Percentiles rank a stretch among this genome's conserved stretches.
Evolutionary conservation across 2,888 invertebrate species (phyloP).

Genomic region (Molanna angustata): DNA sequence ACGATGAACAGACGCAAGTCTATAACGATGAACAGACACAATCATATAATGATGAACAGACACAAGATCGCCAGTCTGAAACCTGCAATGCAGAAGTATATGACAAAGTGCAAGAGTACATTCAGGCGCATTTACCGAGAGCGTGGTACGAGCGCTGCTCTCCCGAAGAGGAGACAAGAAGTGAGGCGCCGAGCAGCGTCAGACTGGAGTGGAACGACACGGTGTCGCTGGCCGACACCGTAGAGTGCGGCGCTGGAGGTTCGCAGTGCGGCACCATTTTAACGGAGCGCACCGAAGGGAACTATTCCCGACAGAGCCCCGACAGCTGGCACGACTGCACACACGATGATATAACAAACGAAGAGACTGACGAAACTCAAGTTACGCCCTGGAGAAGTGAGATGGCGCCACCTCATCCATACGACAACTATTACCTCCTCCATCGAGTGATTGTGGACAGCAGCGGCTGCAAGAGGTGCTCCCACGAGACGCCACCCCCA

Average conservation of each 20-base stretch:
- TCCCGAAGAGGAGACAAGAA: constrained; percentile 14
- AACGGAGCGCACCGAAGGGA: constrained; percentile 1
- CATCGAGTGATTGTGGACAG: constrained; percentile 46
- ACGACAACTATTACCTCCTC: constrained; percentile 51
- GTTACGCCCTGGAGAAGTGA: constrained; percentile 38
- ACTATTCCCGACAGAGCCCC: constrained; percentile 14
- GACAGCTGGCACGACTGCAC: constrained; percentile 12
- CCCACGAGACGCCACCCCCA: constrained; percentile 45
- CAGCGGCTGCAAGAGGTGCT: constrained; percentile 48
- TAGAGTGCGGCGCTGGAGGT: constrained; percentile 19
- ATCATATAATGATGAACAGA: background rate
- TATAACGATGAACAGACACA: background rate
- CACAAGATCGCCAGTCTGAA: too few species aligned
- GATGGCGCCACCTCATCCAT: constrained; percentile 49
- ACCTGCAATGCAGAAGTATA: too few species aligned
- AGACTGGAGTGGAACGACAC: constrained; percentile 6
- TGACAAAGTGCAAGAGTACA: constrained; percentile 5
- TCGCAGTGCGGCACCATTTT: constrained; percentile 21
- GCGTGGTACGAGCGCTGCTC: constrained; percentile 28
- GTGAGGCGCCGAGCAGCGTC: background rate
- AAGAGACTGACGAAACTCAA: background rate
- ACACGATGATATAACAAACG: background rate
- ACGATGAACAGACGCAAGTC: too few species aligned
- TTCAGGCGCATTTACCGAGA: constrained; percentile 9
- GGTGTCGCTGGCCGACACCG: constrained; percentile 10